Base-by-base conservation (phyloP, 92 coral and sea anemone genomes). In the Montipora capitata region DNA sequence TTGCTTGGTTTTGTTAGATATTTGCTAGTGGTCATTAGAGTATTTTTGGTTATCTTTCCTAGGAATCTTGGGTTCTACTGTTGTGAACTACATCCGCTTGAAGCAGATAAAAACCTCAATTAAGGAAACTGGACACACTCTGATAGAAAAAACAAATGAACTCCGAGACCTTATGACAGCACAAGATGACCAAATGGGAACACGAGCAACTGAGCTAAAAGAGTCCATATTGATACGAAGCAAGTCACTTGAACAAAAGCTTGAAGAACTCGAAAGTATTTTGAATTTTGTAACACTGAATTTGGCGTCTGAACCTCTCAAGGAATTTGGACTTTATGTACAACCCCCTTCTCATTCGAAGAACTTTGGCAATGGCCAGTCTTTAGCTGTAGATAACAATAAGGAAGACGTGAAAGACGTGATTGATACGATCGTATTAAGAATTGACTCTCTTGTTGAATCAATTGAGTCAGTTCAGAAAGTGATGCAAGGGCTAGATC, bases 1-100 rank as follows among this genome's bases (percentile, higher is more conserved):
- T 27, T 27, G 35, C 35, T 27, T 27, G 35, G 35, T 27, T 27
- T 27, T 27, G 35, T 27, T 27, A 27, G 35, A 27, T 48, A 48
- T 48, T 5, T 10, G 10, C 3, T 48, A 48, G 10, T 48, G 10
- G 7, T 48, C 52, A 48, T 48, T 64, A 35, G 1, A 41, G 7
- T 39, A 52, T 3, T 5, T 18, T 1, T 35, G 35, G n/a, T 40
- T 0, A 16, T 27, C 39, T 12, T 79, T 51, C 73, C 14, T 63
- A 97, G 99, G 99, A 74, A 94, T 97, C 73, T 81, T 97, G 3
- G 95, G 99, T 73, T 97, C 99, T 0, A 86, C 97, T 39, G 70
- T 97, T 18, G 85, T 96, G 67, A 97, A 97, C 72, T 92, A 94
- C 57, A 81, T 92, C 45, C 91, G 99, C 87, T 85, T 97, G 79